These are phyloP conservation scores for Falco rusticolus DNA, from an alignment of 2,797 vertebrate genomes.

Conservation along the genomic window DNA sequence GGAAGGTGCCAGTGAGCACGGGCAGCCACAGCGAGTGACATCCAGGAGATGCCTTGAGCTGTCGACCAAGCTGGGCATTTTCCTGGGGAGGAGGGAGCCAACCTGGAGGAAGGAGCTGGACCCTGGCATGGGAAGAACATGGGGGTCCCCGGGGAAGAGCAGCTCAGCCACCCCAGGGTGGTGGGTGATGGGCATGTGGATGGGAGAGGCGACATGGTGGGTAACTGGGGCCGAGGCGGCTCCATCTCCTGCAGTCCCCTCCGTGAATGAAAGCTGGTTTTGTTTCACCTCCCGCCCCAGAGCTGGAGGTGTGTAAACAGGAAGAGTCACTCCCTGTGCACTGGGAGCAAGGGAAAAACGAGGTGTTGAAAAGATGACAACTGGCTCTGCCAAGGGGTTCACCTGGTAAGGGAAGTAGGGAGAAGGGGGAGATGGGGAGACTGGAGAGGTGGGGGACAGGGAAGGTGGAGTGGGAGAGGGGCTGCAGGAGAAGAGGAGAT, in stretches of 20 bases:
- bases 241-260: neutral
- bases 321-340: slow-evolving; percentile 61
- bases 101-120: neutral
- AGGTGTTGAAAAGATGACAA: slow-evolving; percentile 78
- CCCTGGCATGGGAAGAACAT: fast-evolving
- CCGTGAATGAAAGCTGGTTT: slow-evolving; percentile 61
- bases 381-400: slow-evolving; percentile 59
- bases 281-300: slow-evolving; percentile 56
- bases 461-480: neutral
- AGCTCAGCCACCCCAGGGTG: fast-evolving
- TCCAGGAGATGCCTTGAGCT: neutral
- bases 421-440: neutral
- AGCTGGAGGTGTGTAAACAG: slow-evolving; percentile 74
- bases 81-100: neutral
- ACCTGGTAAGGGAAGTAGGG: slow-evolving; percentile 57
- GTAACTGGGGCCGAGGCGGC: fast-evolving
- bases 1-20: neutral
- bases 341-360: slow-evolving; percentile 65
- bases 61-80: fast-evolving
- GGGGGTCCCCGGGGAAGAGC: neutral
- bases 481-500: neutral
- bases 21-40: fast-evolving
- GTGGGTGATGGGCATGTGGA: fast-evolving
- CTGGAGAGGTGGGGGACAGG: fast-evolving
- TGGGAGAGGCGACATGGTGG: neutral